Base-by-base conservation (phyloP, 2,888 invertebrate species). In the Tanaodytes sp. region DNA sequence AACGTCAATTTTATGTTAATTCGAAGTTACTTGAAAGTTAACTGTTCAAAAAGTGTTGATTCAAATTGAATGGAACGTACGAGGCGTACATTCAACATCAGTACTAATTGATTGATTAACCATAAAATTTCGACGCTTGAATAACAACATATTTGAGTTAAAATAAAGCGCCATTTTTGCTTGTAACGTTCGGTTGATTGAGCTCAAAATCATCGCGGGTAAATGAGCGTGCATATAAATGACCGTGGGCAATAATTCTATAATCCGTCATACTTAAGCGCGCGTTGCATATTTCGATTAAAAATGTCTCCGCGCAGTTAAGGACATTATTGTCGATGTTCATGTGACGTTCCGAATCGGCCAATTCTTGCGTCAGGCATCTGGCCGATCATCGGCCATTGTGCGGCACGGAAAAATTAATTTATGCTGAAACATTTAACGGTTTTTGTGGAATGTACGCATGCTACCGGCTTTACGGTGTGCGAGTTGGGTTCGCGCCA, bases 371-470 rank as follows among this genome's bases (percentile, higher is more conserved):
- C 65, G 45, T 61, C 70, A 61, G 43, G 15, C 61, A 58, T 55
- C 59, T 71, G 65, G 62, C 65, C 51, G 68, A 68, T 61, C 62
- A 52, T 15, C 65, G 43, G 52, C 54, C 23, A 67, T 67, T 72
- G 64, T 64, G 27, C 67, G 71, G 61, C 67, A 72, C 58, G 65
- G 65, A 72, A 66, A 67, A 71, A 72, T 73, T 69, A 75, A 73
- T 72, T 71, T 71, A 72, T 73, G 63, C 66, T 68, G 71, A 75
- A 79, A 80, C 79, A 80, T 79, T 84, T 84, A 84, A 84, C 84
- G 84, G 84, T 84, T 84, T 82, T 80, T 78, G 78, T 79, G 84
- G 84, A 84, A 84, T 84, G 84, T 79, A 75, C 65, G 73, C 77
- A 78, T 78, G 79, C 74, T 63, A 66, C 46, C 55, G 67, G 62